phyloP scores from a whole-genome alignment of 2,888 invertebrate species.

The Calliphora vomitoria region DNA sequence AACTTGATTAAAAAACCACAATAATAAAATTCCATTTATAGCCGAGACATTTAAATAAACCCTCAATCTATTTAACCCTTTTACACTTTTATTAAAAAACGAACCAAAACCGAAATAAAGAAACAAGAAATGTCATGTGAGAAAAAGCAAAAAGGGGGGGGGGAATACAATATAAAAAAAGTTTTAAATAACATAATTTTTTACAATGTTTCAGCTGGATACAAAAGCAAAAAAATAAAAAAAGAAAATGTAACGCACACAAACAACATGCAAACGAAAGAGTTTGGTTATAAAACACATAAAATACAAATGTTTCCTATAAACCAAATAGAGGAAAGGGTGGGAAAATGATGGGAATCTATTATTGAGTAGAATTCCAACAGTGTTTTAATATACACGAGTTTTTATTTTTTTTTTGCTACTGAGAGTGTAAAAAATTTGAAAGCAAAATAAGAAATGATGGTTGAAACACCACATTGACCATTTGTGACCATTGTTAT shows the following conservation, averaged over 20 bases:
- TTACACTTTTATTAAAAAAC: constrained; percentile 47
- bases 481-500: constrained; percentile 71
- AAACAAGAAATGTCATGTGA: constrained; percentile 40
- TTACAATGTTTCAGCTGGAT: constrained; percentile 51
- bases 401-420: neutral
- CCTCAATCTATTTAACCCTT: constrained; percentile 53
- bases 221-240: neutral
- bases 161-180: constrained; percentile 32
- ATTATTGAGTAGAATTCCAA: constrained; percentile 50
- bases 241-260: neutral
- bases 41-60: constrained; percentile 62
- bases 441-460: constrained; percentile 38
- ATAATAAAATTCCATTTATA: constrained; percentile 52
- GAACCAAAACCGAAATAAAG: neutral
- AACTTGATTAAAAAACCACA: constrained; percentile 69
- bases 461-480: constrained; percentile 49
- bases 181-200: constrained; percentile 55
- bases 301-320: constrained; percentile 61
- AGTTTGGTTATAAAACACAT: constrained; percentile 46
- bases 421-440: neutral
- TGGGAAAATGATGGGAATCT: constrained; percentile 32
- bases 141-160: neutral
- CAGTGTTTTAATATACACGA: constrained; percentile 24
- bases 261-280: neutral
- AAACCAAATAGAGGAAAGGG: constrained; percentile 4